phyloP scores from a whole-genome alignment of 2,797 vertebrate species.

The Hybognathus amarus region DNA sequence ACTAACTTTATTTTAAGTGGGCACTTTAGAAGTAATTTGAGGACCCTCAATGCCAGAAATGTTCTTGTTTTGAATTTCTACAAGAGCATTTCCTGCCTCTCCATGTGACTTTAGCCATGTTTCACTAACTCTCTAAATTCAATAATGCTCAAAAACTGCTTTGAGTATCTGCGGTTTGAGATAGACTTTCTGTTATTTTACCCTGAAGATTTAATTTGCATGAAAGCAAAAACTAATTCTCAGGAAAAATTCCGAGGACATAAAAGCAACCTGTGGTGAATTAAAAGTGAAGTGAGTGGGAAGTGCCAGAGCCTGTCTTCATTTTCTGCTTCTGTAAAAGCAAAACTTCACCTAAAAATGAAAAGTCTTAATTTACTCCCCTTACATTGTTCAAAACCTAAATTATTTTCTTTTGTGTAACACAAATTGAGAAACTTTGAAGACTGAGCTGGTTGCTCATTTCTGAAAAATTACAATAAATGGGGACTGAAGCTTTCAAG shows the following conservation, averaged over 20 bases:
- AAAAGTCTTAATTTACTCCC: background rate
- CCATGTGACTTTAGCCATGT: too few species aligned
- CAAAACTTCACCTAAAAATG: background rate
- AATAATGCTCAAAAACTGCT: background rate
- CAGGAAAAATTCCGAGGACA: slow-evolving; percentile 46
- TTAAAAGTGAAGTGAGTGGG: slow-evolving; percentile 6
- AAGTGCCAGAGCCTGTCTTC: background rate
- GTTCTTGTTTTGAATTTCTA: too few species aligned
- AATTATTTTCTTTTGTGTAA: background rate
- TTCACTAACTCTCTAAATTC: too few species aligned
- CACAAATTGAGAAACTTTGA: background rate
- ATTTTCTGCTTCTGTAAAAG: slow-evolving; percentile 23
- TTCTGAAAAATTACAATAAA: background rate
- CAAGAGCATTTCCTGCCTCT: too few species aligned
- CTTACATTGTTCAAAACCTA: background rate
- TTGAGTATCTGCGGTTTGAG: slow-evolving; percentile 38
- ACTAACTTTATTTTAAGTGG: too few species aligned
- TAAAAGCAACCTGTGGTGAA: slow-evolving; percentile 54
- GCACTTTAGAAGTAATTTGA: too few species aligned
- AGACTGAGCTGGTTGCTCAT: background rate
- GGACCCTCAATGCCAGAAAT: too few species aligned
- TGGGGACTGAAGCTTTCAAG: background rate
- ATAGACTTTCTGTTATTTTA: slow-evolving; percentile 49
- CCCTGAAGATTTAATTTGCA: slow-evolving; percentile 41
- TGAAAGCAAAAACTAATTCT: slow-evolving; percentile 54